A percentile compares a stretch with the other conserved stretches of the same genome.
phyloP scores from a whole-genome alignment of 1,140 invertebrate genomes.

The Ditylenchus dipsaci region DNA sequence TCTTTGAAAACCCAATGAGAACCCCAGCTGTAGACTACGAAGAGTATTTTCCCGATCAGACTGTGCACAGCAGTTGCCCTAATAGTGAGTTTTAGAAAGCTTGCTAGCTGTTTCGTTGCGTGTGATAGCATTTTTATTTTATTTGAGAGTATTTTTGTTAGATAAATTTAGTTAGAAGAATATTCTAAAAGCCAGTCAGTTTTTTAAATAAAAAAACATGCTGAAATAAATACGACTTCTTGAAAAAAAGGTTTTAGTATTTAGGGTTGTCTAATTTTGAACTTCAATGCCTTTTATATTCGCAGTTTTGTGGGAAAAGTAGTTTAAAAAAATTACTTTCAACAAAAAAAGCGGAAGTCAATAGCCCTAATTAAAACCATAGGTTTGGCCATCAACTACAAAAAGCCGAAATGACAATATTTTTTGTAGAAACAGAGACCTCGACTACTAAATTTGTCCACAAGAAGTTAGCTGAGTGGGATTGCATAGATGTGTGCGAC shows the following conservation, averaged over 20 bases:
- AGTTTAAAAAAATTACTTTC: too few relatives aligned
- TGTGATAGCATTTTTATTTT: conserved; percentile 28
- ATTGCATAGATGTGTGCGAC: conserved; percentile 61
- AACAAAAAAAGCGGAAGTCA: too few relatives aligned
- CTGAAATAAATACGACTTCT: too few relatives aligned
- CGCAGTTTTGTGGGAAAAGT: too few relatives aligned
- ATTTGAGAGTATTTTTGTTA: background rate
- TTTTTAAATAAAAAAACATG: too few relatives aligned
- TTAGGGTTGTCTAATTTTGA: too few relatives aligned
- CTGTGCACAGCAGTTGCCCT: background rate
- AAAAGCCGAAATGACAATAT: too few relatives aligned
- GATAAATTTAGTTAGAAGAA: conserved; percentile 10
- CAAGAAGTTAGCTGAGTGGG: conserved; percentile 62
- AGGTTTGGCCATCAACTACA: too few relatives aligned
- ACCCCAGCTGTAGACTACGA: conserved; percentile 56
- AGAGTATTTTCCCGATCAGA: conserved; percentile 16
- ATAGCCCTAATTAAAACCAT: too few relatives aligned
- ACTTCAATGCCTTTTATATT: too few relatives aligned
- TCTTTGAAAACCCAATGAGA: conserved; percentile 20
- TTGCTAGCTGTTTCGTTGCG: conserved; percentile 24
- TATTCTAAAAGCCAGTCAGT: background rate
- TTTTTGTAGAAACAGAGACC: background rate
- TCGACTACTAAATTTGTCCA: conserved; percentile 19
- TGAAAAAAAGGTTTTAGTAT: too few relatives aligned
- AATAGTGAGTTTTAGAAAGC: conserved; percentile 21